Conservation (phyloP, 2,888 invertebrate genomes). For the Gasteruption jaculator region DNA sequence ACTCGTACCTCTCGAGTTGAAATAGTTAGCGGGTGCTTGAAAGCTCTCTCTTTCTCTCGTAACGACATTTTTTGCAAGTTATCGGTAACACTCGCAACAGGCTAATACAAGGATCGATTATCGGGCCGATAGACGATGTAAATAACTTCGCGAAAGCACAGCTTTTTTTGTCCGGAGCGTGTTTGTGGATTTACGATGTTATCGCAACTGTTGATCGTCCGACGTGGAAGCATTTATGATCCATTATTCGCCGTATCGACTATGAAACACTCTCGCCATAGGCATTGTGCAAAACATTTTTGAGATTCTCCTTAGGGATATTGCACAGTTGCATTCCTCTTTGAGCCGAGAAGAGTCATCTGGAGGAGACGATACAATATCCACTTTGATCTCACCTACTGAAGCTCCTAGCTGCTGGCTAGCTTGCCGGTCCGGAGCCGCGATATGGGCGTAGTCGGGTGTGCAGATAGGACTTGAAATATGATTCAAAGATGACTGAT, state of each 20-base stretch:
- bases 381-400: conserved; percentile 25
- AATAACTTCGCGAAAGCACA: no score
- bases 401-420: neutral
- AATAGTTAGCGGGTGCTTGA: no score
- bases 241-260: conserved; percentile 1
- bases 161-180: no score
- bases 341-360: conserved; percentile 32
- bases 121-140: no score
- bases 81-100: no score
- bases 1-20: no score
- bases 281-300: conserved; percentile 17
- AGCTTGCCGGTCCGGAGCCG: neutral
- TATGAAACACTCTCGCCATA: conserved; percentile 3
- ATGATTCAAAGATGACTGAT: conserved; percentile 43
- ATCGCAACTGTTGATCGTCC: no score
- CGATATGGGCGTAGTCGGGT: neutral
- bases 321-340: conserved; percentile 31
- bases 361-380: conserved; percentile 36
- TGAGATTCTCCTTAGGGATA: conserved; percentile 24
- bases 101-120: no score
- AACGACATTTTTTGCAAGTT: no score
- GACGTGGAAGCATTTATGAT: conserved; percentile 8
- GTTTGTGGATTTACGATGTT: no score
- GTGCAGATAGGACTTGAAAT: conserved; percentile 42
- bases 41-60: no score